phyloP scores from a whole-genome alignment of 2,888 invertebrate genomes.

The Agrochola lota region DNA sequence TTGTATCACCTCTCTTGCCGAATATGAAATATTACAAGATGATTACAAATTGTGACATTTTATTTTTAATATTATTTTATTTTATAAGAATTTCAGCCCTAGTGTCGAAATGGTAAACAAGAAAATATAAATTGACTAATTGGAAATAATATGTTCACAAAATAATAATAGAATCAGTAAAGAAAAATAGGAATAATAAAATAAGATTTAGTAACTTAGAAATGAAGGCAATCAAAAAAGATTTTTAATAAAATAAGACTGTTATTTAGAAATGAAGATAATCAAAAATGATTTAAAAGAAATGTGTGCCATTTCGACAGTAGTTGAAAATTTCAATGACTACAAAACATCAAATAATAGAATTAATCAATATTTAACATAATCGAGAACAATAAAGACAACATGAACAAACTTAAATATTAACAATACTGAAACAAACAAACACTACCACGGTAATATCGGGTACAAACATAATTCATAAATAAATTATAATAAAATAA shows the following conservation, averaged over 20 bases:
- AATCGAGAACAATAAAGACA: constrained; percentile 36
- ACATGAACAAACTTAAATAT: constrained; percentile 50
- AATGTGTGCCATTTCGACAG: constrained; percentile 2
- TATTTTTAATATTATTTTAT: constrained; percentile 5
- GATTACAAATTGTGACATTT: constrained; percentile 30
- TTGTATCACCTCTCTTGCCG: constrained; percentile 78
- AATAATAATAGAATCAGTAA: not conserved
- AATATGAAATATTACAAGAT: constrained; percentile 31
- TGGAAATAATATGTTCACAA: not conserved
- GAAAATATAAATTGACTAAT: not conserved
- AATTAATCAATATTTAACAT: constrained; percentile 50
- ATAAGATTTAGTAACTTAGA: not conserved
- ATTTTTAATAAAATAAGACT: constrained; percentile 2
- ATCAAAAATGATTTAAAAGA: not conserved
- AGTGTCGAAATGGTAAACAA: constrained; percentile 19
- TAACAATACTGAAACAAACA: constrained; percentile 47
- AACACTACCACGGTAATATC: constrained; percentile 13
- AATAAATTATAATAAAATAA: not conserved
- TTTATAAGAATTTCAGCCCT: not conserved
- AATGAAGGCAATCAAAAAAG: not conserved
- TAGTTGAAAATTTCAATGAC: constrained; percentile 1
- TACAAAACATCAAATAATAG: constrained; percentile 29
- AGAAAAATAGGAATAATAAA: not conserved
- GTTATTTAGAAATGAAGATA: too few species aligned
- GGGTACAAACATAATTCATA: constrained; percentile 24